Conservation (phyloP, 2,888 invertebrate species). For the Aleiodes leptofemur region DNA sequence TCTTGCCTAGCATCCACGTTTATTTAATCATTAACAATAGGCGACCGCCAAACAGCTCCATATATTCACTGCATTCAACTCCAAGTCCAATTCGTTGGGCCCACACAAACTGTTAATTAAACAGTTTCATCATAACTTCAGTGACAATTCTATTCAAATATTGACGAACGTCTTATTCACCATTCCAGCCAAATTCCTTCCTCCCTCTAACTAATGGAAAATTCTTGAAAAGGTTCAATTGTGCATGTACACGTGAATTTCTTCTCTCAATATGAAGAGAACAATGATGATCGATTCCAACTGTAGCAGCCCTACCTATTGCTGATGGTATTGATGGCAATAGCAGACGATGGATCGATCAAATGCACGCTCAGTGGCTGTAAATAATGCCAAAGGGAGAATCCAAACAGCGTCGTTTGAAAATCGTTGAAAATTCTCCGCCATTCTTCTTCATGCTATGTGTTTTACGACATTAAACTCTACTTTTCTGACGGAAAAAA, state of each 20-base stretch:
- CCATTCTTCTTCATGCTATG: neutral
- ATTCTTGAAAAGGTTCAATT: conserved; percentile 2
- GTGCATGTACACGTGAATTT: conserved; percentile 7
- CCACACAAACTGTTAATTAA: conserved; percentile 8
- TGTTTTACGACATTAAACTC: conserved; percentile 13
- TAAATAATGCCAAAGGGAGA: conserved; percentile 53
- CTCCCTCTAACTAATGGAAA: too few relatives aligned
- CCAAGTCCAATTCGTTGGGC: conserved; percentile 10
- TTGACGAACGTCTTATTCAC: too few relatives aligned
- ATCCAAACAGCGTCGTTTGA: conserved; percentile 23
- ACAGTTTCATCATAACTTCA: neutral
- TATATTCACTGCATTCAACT: conserved; percentile 1
- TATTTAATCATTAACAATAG: conserved; percentile 56
- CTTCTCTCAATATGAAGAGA: conserved; percentile 17
- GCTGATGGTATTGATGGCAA: conserved; percentile 35
- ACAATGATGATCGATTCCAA: conserved; percentile 25
- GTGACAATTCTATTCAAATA: neutral
- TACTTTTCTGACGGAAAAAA: neutral
- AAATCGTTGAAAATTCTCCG: conserved; percentile 20
- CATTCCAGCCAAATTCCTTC: too few relatives aligned
- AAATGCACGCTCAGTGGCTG: conserved; percentile 53
- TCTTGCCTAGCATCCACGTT: conserved; percentile 41
- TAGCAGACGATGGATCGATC: conserved; percentile 50
- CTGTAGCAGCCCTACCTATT: conserved; percentile 34
- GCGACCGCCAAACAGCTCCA: conserved; percentile 31